Evolutionary conservation across 2,113 vertebrate species (phyloP).

Genomic region (Aleadryas rufinucha): DNA sequence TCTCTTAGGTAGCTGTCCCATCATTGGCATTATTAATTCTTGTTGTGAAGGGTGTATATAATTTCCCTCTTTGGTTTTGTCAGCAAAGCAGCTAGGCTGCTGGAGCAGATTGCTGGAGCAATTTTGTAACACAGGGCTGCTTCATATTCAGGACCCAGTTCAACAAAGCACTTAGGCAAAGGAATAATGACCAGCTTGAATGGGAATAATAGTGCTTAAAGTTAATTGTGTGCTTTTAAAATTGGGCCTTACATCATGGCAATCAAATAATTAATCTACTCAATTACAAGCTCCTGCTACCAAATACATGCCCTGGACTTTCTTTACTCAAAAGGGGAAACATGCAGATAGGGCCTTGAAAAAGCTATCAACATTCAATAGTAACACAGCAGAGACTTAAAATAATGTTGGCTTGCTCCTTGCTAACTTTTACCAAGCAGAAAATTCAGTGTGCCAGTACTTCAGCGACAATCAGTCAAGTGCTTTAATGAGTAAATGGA

Average conservation of each 20-base stretch:
- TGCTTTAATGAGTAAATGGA: not conserved
- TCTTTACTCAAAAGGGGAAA: not conserved
- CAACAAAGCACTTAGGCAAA: slow-evolving; percentile 14
- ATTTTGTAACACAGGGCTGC: not conserved
- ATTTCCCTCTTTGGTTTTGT: not conserved
- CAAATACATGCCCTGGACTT: not conserved
- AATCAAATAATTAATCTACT: not conserved
- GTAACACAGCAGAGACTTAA: not conserved
- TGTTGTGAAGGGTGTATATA: fast-evolving
- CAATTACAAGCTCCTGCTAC: not conserved
- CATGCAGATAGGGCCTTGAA: not conserved
- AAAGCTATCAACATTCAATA: not conserved
- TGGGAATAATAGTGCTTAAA: not conserved
- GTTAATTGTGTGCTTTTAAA: not conserved
- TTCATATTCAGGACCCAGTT: not conserved
- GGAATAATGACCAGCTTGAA: not conserved
- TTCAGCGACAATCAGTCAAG: not conserved
- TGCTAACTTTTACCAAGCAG: not conserved
- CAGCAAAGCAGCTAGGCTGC: not conserved
- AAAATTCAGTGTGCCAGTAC: not conserved
- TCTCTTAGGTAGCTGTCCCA: not conserved
- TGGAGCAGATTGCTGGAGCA: not conserved
- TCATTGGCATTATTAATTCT: not conserved
- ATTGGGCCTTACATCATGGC: not conserved
- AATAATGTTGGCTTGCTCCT: not conserved